These are phyloP conservation scores for Scaptomyza pallida DNA, from an alignment of 1,140 invertebrate species.

Conservation along the genomic window DNA sequence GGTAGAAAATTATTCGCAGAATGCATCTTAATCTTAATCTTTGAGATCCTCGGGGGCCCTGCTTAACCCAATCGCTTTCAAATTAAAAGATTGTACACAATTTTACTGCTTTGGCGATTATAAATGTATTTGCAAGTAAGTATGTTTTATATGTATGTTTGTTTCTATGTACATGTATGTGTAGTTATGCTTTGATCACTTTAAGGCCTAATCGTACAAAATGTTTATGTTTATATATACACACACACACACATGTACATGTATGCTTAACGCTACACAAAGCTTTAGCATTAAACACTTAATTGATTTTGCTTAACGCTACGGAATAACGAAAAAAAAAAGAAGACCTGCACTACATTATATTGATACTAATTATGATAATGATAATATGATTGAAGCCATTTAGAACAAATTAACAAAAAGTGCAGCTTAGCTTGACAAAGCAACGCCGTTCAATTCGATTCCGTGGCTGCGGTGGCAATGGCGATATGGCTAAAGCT, in stretches of 20 bases:
- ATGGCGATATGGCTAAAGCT: conserved; percentile 8
- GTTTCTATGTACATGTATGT: conserved; percentile 1
- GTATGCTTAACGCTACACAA: conserved; percentile 12
- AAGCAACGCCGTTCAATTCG: neutral
- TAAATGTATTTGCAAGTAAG: conserved; percentile 10
- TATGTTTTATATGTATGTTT: neutral
- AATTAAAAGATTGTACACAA: conserved; percentile 12
- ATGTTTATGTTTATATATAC: conserved; percentile 15
- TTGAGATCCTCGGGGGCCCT: no score
- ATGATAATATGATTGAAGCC: conserved; percentile 14
- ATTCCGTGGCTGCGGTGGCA: neutral
- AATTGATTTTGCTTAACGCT: conserved; percentile 29
- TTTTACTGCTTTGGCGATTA: conserved; percentile 3
- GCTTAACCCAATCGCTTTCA: neutral
- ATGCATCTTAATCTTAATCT: no score
- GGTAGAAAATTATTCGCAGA: no score
- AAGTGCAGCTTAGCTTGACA: conserved; percentile 16
- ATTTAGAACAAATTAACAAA: conserved; percentile 24
- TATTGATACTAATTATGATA: conserved; percentile 6
- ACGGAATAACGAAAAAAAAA: conserved; percentile 14
- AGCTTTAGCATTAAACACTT: conserved; percentile 16
- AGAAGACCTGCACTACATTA: neutral
- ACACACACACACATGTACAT: conserved; percentile 18
- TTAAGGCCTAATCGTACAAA: conserved; percentile 33
- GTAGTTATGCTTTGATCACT: conserved; percentile 39